phyloP scores from a whole-genome alignment of 2,113 vertebrate species.

The Archilochus colubris region DNA sequence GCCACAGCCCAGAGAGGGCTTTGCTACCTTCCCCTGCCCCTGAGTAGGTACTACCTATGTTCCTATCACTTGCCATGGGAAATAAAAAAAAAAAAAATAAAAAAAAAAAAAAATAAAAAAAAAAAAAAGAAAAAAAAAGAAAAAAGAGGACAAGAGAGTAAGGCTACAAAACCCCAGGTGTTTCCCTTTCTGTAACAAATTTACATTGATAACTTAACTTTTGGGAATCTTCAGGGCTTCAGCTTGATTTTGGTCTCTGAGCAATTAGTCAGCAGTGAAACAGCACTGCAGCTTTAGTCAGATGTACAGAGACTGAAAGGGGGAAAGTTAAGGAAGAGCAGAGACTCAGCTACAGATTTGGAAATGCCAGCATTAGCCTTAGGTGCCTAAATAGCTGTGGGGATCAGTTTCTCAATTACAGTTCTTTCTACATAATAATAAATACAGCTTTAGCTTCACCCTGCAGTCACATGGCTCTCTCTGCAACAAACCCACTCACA shows the following conservation, averaged over 20 bases:
- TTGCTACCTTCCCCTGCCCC: fast-evolving
- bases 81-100: not conserved
- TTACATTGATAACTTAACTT: not conserved
- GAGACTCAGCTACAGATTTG: not conserved
- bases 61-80: not conserved
- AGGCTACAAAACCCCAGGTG: not conserved
- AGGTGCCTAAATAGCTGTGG: not conserved
- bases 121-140: too few relatives aligned
- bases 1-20: fast-evolving
- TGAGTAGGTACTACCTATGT: not conserved
- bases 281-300: not conserved
- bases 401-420: not conserved
- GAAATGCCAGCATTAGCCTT: conserved; percentile 9
- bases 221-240: not conserved
- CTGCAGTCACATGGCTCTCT: not conserved
- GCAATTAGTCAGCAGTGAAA: not conserved
- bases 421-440: not conserved
- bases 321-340: not conserved
- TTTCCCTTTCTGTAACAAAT: not conserved
- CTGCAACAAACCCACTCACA: not conserved
- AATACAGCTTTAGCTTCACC: not conserved
- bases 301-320: not conserved
- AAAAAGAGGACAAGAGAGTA: not conserved
- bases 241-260: not conserved
- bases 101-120: too few relatives aligned